These are phyloP conservation scores for Mobula birostris DNA, from an alignment of 2,113 vertebrate genomes.

Conservation along the genomic window DNA sequence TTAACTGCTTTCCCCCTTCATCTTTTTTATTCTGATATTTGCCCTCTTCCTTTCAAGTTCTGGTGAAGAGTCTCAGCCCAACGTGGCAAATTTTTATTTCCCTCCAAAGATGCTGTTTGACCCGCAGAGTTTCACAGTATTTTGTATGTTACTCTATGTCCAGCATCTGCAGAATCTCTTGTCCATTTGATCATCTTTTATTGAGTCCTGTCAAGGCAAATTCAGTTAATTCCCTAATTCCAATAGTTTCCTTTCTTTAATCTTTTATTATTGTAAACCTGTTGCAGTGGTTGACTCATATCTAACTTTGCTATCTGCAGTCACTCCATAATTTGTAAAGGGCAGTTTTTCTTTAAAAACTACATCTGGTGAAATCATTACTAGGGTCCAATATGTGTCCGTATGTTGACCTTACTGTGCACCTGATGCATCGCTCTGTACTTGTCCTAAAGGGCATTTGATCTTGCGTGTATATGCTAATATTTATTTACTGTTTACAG, in stretches of 20 bases:
- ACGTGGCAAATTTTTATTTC: too few relatives aligned
- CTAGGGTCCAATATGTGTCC: not conserved
- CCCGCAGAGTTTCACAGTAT: too few relatives aligned
- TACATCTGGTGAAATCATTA: not conserved
- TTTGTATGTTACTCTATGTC: too few relatives aligned
- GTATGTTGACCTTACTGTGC: not conserved
- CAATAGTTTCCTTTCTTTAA: not conserved
- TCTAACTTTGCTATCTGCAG: not conserved
- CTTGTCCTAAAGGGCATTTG: not conserved
- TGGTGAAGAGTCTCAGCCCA: too few relatives aligned
- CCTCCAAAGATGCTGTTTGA: too few relatives aligned
- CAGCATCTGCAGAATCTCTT: too few relatives aligned
- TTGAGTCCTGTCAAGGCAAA: not conserved
- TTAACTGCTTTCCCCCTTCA: too few relatives aligned
- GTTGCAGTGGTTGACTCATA: too few relatives aligned
- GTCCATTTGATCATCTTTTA: not conserved
- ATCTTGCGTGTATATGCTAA: not conserved
- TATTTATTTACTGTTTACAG: slow-evolving; percentile 49
- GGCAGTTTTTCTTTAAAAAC: not conserved
- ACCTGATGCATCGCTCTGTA: not conserved
- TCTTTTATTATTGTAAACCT: not conserved
- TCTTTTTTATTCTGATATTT: too few relatives aligned
- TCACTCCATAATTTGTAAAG: not conserved
- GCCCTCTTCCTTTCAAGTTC: too few relatives aligned
- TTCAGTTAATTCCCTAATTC: not conserved